Conservation (phyloP, 2,113 vertebrate genomes). For the Lanius ludovicianus region DNA sequence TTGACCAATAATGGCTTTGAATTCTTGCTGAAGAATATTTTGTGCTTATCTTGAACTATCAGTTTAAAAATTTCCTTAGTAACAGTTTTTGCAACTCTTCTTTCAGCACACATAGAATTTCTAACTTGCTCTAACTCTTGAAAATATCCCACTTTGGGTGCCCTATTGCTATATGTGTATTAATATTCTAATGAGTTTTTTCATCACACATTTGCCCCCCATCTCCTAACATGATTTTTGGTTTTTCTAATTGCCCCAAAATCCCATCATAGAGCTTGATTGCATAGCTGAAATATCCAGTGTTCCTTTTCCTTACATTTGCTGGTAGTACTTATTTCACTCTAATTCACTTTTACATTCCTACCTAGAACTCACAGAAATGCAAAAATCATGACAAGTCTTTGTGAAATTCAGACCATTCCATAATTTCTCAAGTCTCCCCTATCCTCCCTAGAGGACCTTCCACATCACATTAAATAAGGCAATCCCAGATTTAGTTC, state of each 20-base stretch:
- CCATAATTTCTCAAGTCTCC: background rate
- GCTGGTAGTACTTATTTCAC: background rate
- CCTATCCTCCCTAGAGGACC: background rate
- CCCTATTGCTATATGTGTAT: background rate
- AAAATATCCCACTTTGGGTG: background rate
- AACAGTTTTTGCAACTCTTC: background rate
- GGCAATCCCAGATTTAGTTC: background rate
- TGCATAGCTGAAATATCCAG: background rate
- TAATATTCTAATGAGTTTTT: background rate
- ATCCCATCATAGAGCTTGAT: fast-evolving
- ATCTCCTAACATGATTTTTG: background rate
- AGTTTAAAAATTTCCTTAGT: background rate
- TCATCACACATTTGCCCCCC: fast-evolving
- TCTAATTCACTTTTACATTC: background rate
- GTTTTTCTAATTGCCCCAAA: fast-evolving
- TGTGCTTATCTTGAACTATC: background rate
- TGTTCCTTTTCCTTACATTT: background rate
- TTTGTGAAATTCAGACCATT: background rate
- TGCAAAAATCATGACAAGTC: background rate
- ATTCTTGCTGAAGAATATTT: background rate
- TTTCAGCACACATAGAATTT: background rate
- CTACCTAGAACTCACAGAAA: background rate
- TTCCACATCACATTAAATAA: background rate
- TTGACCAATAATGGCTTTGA: background rate
- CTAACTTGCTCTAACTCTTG: background rate